Evolutionary conservation across 2,797 vertebrate species (phyloP).

Genomic region (Myotis vivesi): DNA sequence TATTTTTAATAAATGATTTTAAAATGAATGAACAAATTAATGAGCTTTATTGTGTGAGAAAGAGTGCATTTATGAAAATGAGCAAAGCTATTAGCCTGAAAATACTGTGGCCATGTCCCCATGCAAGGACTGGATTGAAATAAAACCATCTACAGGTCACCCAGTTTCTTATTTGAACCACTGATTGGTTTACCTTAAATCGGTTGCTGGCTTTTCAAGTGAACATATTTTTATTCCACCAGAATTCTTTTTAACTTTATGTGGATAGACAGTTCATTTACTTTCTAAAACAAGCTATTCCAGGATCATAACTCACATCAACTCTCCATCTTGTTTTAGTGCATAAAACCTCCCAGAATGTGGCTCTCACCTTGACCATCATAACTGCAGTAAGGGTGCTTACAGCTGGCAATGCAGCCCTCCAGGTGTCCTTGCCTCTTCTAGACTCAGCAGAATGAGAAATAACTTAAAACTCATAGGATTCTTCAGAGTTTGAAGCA

Average conservation of each 20-base stretch:
- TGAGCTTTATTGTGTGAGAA: slow-evolving; percentile 54
- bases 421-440: not conserved
- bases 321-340: not conserved
- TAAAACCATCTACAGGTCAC: not conserved
- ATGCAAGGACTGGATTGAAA: not conserved
- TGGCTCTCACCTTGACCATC: accelerated
- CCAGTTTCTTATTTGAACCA: not conserved
- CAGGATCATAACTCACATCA: not conserved
- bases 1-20: slow-evolving; percentile 12
- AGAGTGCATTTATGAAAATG: slow-evolving; percentile 45
- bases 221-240: not conserved
- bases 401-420: not conserved
- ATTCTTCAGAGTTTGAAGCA: not conserved
- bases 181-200: slow-evolving; percentile 55
- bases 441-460: not conserved
- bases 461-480: not conserved
- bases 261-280: slow-evolving; percentile 51
- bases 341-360: accelerated
- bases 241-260: slow-evolving; percentile 33
- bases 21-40: slow-evolving; percentile 20
- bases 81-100: slow-evolving; percentile 28
- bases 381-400: accelerated
- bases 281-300: not conserved
- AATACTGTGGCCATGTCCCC: not conserved
- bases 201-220: slow-evolving; percentile 56